phyloP scores from a whole-genome alignment of 1,140 invertebrate genomes.

The Mya arenaria region DNA sequence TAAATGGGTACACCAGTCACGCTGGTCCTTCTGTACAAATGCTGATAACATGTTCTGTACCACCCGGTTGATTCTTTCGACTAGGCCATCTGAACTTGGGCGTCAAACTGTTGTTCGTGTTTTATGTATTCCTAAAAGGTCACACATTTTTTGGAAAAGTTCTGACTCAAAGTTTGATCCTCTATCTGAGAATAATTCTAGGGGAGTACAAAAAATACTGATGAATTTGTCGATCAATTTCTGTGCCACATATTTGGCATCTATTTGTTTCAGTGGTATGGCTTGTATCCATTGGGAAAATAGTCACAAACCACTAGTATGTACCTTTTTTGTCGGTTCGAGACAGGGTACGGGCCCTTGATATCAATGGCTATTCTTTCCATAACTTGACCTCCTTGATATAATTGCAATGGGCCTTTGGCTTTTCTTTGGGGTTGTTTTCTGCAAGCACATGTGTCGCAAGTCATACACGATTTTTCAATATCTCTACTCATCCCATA shows the following conservation, averaged over 20 bases:
- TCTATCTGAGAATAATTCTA: constrained; percentile 49
- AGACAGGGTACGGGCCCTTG: constrained; percentile 59
- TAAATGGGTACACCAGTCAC: constrained; percentile 54
- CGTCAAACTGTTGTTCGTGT: constrained; percentile 58
- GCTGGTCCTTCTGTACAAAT: constrained; percentile 38
- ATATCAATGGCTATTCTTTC: constrained; percentile 63
- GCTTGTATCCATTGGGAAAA: constrained; percentile 57
- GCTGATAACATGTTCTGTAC: constrained; percentile 42
- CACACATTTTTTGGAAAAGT: constrained; percentile 56
- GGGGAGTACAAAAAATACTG: not conserved
- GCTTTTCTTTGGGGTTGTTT: constrained; percentile 8
- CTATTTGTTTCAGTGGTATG: constrained; percentile 28
- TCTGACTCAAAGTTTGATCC: constrained; percentile 66
- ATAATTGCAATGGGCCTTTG: not conserved
- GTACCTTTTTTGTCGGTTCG: constrained; percentile 60
- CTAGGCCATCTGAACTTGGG: constrained; percentile 61
- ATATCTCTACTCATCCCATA: not conserved
- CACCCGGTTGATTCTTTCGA: constrained; percentile 63
- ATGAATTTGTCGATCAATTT: constrained; percentile 26
- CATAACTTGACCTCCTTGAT: constrained; percentile 18
- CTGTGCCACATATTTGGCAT: constrained; percentile 14
- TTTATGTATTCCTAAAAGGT: constrained; percentile 57
- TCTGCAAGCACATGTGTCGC: constrained; percentile 1
- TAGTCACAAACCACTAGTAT: constrained; percentile 53
- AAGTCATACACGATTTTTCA: constrained; percentile 7